phyloP scores from a whole-genome alignment of 2,888 invertebrate genomes.

The Aethes cnicana region DNA sequence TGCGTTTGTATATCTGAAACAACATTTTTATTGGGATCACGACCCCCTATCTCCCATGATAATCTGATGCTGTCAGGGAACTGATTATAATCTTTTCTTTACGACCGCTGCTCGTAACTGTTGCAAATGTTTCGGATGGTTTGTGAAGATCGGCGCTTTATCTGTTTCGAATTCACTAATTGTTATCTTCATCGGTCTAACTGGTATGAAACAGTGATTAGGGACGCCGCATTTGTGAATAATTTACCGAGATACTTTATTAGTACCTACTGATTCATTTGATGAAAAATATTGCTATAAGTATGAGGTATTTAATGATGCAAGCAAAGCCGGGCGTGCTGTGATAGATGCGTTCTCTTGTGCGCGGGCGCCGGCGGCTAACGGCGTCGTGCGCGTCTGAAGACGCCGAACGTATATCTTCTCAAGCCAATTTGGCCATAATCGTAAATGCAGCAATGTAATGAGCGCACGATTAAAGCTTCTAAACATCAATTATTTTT shows the following conservation, averaged over 20 bases:
- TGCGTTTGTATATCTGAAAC: slow-evolving; percentile 22
- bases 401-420: not conserved
- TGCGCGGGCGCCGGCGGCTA: slow-evolving; percentile 1
- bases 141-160: slow-evolving; percentile 26
- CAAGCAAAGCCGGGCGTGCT: not conserved
- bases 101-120: slow-evolving; percentile 42
- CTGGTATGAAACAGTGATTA: slow-evolving; percentile 8
- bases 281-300: not conserved
- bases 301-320: not conserved
- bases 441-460: slow-evolving; percentile 19
- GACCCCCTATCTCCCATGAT: slow-evolving; percentile 43
- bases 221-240: not conserved
- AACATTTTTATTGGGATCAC: slow-evolving; percentile 52
- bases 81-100: slow-evolving; percentile 49
- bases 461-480: slow-evolving; percentile 9
- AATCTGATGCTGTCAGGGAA: slow-evolving; percentile 51
- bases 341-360: slow-evolving; percentile 5
- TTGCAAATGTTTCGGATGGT: slow-evolving; percentile 45
- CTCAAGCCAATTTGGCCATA: slow-evolving; percentile 10
- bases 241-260: not conserved
- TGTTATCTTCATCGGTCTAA: slow-evolving; percentile 6
- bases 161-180: slow-evolving; percentile 16
- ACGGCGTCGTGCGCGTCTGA: not conserved
- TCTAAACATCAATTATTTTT: slow-evolving; percentile 13
- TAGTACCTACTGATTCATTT: not conserved